Base-by-base conservation (phyloP, 1,140 invertebrate genomes). In the Acyrthosiphon pisum region DNA sequence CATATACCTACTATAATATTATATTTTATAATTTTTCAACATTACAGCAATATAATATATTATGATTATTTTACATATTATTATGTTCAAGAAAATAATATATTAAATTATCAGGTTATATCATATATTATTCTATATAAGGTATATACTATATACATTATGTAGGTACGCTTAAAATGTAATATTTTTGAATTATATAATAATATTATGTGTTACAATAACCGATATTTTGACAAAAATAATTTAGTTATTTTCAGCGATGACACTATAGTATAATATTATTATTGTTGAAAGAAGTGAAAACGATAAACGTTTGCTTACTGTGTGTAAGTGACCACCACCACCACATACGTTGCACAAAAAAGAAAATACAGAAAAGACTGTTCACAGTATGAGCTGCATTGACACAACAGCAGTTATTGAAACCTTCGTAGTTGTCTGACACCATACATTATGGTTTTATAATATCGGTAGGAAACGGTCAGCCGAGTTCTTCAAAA, bases 391-490 rank as follows among this genome's bases (percentile, higher is more conserved):
- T 46, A 46, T 41, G 84, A 86, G 26, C 84, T 86, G 84, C 26
- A 26, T 86, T 46, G 84, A 86, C 84, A 68, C 60, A 86, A 86
- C 84, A 30, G 84, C 23, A 86, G 84, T 86, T 86, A 46, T 84
- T 41, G 81, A 37, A 83, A 18, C 20, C 20, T n/a, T 9, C 22
- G 22, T 86, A 86, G 41, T 30, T 86, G 84, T 86, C 84, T 46
- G 84, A 86, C 84, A 44, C 84, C 84, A 86, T 30, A 41, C 22
- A 41, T 86, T 86, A 86, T 86, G 84, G 84, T 44, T 86, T 86
- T 86, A 86, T 86, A 46, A 86, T 86, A 86, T 86, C 37, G 26
- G 26, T 86, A 86, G 23, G 84, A 86, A 86, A 86, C 11, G 84
- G 41, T n/a, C 84, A 46, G 14, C 6, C 26, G 26, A 86, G 84